Base-by-base conservation (phyloP, 2,888 invertebrate species). In the Phaedon cochleariae region DNA sequence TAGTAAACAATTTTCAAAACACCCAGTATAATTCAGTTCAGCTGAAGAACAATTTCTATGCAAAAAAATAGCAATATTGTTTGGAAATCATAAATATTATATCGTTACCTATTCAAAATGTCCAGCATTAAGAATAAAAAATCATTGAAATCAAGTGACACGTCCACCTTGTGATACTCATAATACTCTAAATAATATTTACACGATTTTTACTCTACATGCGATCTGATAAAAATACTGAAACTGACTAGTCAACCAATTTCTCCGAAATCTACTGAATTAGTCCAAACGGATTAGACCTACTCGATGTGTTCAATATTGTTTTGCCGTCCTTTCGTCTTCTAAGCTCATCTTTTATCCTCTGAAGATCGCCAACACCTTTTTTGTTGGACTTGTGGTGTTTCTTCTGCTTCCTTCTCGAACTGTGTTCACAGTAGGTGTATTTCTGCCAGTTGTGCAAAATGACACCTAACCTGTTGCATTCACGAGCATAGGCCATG, bases 401-500 rank as follows among this genome's bases (percentile, higher is more conserved):
- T 9, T 41, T 53, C 48, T 37, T 67, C 17, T 58, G 59, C 45
- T 55, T 48, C 12, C 18, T 60, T 18, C 49, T 65, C 29, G 54
- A 59, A 2, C 22, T 58, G 10, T 57, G 55, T 48, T 72, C 69
- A 49, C 72, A 72, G 18, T 59, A 55, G 4, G 67, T 65, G 53
- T 87, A 85, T 53, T 86, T 85, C 66, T 90, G 87, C 95, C 95
- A 96, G 71, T 90, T 87, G 0, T 85, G 85, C 53, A 93, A 84
- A 66, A 87, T 86, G 0, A 92, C 91, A 0, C 95, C 95, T 45
- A 92, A 83, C 20, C 95, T 86, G 68, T 90, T 87, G 80, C 97
- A 97, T 81, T 95, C 95, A 71, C 94, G 90, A 0, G 93, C 93
- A 80, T 96, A 97, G 1, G 96, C 96, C 60, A 91, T 90, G 77